A percentile compares a stretch with the other conserved stretches of the same genome.
These are phyloP conservation scores for Schizotus pectinicornis DNA, from an alignment of 2,888 invertebrate genomes.

Conservation along the genomic window DNA sequence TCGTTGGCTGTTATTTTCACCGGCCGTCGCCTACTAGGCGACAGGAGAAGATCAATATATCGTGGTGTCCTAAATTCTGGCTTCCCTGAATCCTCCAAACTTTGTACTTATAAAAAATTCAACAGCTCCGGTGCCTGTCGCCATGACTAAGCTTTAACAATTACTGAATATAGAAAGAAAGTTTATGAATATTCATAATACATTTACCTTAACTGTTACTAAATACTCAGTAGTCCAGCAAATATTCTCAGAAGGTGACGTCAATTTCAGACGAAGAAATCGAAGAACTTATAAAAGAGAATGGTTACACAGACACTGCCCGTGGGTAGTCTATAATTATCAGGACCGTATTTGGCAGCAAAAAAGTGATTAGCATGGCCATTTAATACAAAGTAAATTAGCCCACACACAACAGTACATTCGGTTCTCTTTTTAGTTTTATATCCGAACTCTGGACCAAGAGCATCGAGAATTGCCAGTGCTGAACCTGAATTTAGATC, in stretches of 20 bases:
- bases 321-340: slow-evolving; percentile 23
- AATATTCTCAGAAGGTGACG: slow-evolving; percentile 31
- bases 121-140: neutral
- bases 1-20: too few species aligned
- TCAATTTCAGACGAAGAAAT: slow-evolving; percentile 27
- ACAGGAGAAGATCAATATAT: too few species aligned
- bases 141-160: slow-evolving; percentile 11
- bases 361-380: slow-evolving; percentile 27
- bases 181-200: slow-evolving; percentile 23
- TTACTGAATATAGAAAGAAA: slow-evolving; percentile 18
- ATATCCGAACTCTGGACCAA: too few species aligned
- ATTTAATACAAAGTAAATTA: slow-evolving; percentile 13
- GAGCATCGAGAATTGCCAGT: too few species aligned
- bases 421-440: neutral
- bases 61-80: too few species aligned
- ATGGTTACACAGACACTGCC: slow-evolving; percentile 12
- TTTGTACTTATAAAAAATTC: too few species aligned
- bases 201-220: slow-evolving; percentile 8
- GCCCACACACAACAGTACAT: neutral
- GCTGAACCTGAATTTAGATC: too few species aligned
- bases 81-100: too few species aligned
- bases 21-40: too few species aligned
- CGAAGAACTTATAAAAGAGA: slow-evolving; percentile 4
- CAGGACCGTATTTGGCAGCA: slow-evolving; percentile 17
- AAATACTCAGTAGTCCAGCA: slow-evolving; percentile 21